Conservation (phyloP, 1,140 invertebrate species). For the Centruroides sculpturatus region DNA sequence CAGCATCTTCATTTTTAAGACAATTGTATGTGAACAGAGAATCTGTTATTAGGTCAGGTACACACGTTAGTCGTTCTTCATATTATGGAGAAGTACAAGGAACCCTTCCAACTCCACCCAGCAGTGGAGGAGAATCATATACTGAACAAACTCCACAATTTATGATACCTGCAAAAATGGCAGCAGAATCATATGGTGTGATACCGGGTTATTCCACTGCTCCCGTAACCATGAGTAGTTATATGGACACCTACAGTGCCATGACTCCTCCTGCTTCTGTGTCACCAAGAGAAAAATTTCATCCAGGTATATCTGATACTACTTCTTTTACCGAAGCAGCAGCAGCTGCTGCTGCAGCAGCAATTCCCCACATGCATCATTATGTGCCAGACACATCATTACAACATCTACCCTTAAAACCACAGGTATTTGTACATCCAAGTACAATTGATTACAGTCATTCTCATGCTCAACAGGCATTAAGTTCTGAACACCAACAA, state of each 20-base stretch:
- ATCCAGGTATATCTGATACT: slow-evolving; percentile 32
- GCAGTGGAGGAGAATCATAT: slow-evolving; percentile 3
- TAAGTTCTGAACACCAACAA: slow-evolving; percentile 36
- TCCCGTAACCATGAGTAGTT: slow-evolving; percentile 1
- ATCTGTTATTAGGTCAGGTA: slow-evolving; percentile 59
- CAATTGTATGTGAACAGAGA: slow-evolving; percentile 85
- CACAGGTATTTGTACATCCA: slow-evolving; percentile 38
- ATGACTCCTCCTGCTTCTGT: slow-evolving; percentile 92
- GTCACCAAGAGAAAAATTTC: slow-evolving; percentile 71
- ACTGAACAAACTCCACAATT: slow-evolving; percentile 9
- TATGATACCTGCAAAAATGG: slow-evolving; percentile 6
- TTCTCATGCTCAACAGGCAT: slow-evolving; percentile 3
- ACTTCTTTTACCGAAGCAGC: slow-evolving; percentile 23
- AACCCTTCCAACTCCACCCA: slow-evolving; percentile 6
- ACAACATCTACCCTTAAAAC: slow-evolving; percentile 67
- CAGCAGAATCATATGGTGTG: slow-evolving; percentile 13
- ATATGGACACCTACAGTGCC: slow-evolving; percentile 44
- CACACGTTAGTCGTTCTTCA: slow-evolving; percentile 10
- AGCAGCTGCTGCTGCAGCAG: slow-evolving; percentile 13
- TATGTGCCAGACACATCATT: slow-evolving; percentile 28
- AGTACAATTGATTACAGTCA: slow-evolving; percentile 14
- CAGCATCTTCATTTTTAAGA: slow-evolving; percentile 36
- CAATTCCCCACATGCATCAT: slow-evolving; percentile 6
- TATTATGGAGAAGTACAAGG: slow-evolving; percentile 18
- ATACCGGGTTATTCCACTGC: slow-evolving; percentile 17